Base-by-base conservation (phyloP, 2,113 vertebrate genomes). In the Nannospalax galili region DNA sequence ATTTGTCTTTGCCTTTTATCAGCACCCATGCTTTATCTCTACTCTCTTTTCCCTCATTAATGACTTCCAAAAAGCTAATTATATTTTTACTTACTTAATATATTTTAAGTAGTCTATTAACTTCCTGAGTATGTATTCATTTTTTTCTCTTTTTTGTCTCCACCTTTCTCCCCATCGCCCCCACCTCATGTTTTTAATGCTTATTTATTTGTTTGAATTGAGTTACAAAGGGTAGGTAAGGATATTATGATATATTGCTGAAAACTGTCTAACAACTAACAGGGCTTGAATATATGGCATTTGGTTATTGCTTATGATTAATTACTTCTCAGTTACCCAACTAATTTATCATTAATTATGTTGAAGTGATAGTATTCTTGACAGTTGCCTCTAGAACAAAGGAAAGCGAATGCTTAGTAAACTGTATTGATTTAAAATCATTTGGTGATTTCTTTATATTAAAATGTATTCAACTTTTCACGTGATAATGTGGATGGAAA, bases 311-410 rank as follows among this genome's bases (percentile, higher is more conserved):
- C 7, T 7, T 77, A 65, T 62, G 15, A 62, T 65, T 65, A 65
- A 10, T 56, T 78, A 8, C 17, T 0, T 0, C 22, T 12, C 6
- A 7, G 32, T 42, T 17, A 2, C 20, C 4, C 15, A 58, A 35
- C 2, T 90, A 3, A 12, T 93, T 52, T 48, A 7, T 95, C 77
- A 32, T 79, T 14, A 94, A 58, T 77, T 52, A 80, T 60, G 22
- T 17, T 60, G 35, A 79, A 80, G 78, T 26, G 2, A 32, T 84
- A 16, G 84, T 96, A 7, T 70, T 16, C 1, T 96, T 93, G 35
- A 84, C 11, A 74, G 28, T 73, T 88, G 81, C 5, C 91, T 3
- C 15, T 40, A 58, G 0, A 7, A 10, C n/a, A 30, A 94, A 95
- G 0, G 5, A 81, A 84, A 84, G 45, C 11, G 84, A 42, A 48